phyloP scores from a whole-genome alignment of 2,888 invertebrate genomes.

The Sabatieria punctata region DNA sequence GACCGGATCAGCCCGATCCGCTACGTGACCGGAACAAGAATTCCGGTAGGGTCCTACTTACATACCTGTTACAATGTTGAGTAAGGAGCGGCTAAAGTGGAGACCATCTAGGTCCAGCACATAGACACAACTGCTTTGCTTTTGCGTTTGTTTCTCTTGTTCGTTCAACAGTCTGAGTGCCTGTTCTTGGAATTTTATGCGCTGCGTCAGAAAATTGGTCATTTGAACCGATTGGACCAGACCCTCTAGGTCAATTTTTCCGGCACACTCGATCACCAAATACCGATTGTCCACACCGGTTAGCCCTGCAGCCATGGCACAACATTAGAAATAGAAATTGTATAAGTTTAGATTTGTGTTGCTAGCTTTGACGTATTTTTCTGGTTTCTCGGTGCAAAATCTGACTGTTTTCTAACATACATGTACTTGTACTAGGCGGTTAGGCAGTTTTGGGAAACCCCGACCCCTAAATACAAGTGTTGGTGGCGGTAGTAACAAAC shows the following conservation, averaged over 20 bases:
- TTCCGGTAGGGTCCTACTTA: too few species aligned
- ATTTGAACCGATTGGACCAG: constrained; percentile 18
- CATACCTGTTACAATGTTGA: constrained; percentile 18
- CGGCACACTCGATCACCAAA: constrained; percentile 21
- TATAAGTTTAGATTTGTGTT: too few species aligned
- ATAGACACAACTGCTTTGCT: constrained; percentile 18
- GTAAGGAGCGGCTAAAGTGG: constrained; percentile 18
- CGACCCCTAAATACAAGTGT: too few species aligned
- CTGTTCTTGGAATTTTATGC: constrained; percentile 25
- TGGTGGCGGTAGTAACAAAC: too few species aligned
- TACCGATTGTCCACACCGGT: constrained; percentile 13
- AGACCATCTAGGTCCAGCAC: constrained; percentile 24
- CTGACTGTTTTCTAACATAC: too few species aligned
- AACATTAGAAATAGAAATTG: too few species aligned
- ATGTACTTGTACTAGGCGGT: too few species aligned
- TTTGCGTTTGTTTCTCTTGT: constrained; percentile 14
- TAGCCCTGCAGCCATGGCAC: not conserved
- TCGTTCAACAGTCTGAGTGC: constrained; percentile 19
- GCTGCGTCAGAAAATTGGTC: constrained; percentile 21
- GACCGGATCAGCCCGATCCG: too few species aligned
- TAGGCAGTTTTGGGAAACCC: too few species aligned
- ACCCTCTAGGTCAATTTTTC: constrained; percentile 20
- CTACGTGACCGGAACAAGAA: too few species aligned
- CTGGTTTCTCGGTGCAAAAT: too few species aligned
- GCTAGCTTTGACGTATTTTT: too few species aligned